Evolutionary conservation across 2,113 vertebrate species (phyloP), one percentile per base, ranked within the genome.

Genomic region (Acanthisitta chloris): DNA sequence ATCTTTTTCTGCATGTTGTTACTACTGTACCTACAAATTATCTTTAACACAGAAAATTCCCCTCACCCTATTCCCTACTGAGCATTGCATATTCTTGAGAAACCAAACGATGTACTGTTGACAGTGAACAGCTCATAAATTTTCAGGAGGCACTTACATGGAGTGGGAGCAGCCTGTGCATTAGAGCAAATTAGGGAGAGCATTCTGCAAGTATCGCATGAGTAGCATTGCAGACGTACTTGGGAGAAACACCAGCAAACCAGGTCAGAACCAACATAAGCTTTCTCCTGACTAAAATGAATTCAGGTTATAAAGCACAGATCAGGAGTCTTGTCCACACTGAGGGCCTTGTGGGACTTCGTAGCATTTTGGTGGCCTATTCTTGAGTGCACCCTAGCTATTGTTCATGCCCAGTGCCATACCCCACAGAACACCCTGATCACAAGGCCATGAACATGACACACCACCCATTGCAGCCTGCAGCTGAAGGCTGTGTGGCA

Each of bases 141-240:
- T 96, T 96, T 88, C 90, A 93, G 74, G 71, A 96, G 74, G 82
- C 61, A 23, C 62, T 87, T 89, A 34, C 33, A 38, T 29, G 42
- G 58, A 86, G 16, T 2, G 45, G 26, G 54, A 85, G 49, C 57
- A 87, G 34, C 42, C 61, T 70, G 26, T 84, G 61, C 86, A 58
- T 89, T 92, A 95, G 15, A 90, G 71, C 79, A 92, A 93, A 93
- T 96, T 94, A 95, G 79, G 62, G 79, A 70, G 49, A 92, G 24
- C 54, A 70, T 90, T 76, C 79, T 80, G 64, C 49, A 90, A 45
- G 45, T 38, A 73, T 40, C 0, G 1, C 85, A 34, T 85, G 54
- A 70, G 17, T 70, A 72, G 79, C 0, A 0, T 36, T 95, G 73
- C 70, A 80, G 48, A 80, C 80, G 52, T 67, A 45, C 62, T 91